Base-by-base conservation (phyloP, 2,888 invertebrate genomes). In the Cephus runcator region DNA sequence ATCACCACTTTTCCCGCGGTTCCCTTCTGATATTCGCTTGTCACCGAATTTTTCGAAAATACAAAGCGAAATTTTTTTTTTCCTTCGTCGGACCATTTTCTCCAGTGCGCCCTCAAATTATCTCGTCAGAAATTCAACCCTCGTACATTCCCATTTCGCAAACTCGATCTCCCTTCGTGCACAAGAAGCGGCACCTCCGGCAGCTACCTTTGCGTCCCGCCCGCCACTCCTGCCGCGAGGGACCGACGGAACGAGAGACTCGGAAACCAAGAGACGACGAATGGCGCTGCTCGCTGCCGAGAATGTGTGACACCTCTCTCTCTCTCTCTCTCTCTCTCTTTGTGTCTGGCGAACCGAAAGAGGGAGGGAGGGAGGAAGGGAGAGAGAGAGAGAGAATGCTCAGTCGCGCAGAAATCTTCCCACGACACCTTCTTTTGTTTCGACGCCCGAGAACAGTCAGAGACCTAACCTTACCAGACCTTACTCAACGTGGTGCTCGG, bases 51-150 rank as follows among this genome's bases (percentile, higher is more conserved):
- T 40, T 40, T 69, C 31, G 15, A 69, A 69, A 69, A 69, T 69
- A 69, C 31, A n/a, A 33, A 69, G 69, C 69, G 30, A 69, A 3
- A 15, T 69, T 12, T 69, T 69, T 69, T 33, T 33, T 69, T 4
- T n/a, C 30, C 69, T 69, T 33, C 30, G 69, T 31, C 69, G 30
- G 15, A 33, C 69, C 80, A 76, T 77, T 80, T 77, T 79, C 69
- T 79, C 69, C 69, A 79, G 81, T 81, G 83, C 86, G 84, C 81
- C 83, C 84, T 85, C 86, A 86, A 89, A 90, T 90, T 89, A 89
- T 88, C 89, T 89, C 88, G 87, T 89, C 87, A 89, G 86, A 87
- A 88, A 90, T 90, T 89, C 90, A 89, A 83, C 86, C 86, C 89
- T 89, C 90, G 89, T 89, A 84, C 87, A 84, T 86, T 87, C 83